Conservation (phyloP, 1,140 invertebrate species). For the Eulimnadia texana region DNA sequence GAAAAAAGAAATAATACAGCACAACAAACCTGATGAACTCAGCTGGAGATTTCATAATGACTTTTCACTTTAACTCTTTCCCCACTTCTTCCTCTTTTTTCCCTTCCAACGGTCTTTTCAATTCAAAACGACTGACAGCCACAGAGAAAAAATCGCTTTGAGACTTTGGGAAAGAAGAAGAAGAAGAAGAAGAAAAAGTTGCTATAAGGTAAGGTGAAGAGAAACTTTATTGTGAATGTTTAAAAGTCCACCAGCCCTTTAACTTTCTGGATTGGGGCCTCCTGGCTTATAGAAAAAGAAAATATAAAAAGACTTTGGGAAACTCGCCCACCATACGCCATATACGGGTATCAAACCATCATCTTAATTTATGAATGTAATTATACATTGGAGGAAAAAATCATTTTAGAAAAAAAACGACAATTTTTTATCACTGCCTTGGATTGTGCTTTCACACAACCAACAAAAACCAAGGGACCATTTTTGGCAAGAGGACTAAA, state of each 20-base stretch:
- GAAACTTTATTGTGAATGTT: no score
- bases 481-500: not conserved
- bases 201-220: no score
- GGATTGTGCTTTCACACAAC: no score
- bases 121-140: no score
- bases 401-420: not conserved
- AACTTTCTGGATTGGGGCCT: no score
- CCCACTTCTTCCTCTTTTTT: not conserved
- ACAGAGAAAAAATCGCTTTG: no score
- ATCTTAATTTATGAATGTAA: not conserved
- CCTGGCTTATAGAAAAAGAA: not conserved
- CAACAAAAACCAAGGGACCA: no score
- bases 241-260: no score
- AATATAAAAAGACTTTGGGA: not conserved
- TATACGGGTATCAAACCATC: not conserved
- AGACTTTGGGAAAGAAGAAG: no score
- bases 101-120: no score
- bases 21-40: not conserved
- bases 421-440: no score
- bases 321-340: not conserved
- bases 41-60: not conserved
- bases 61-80: not conserved
- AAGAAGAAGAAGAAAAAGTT: not conserved
- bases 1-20: not conserved
- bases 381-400: not conserved